These are phyloP conservation scores for Bombycilla garrulus DNA, from an alignment of 2,113 vertebrate species.

Conservation along the genomic window DNA sequence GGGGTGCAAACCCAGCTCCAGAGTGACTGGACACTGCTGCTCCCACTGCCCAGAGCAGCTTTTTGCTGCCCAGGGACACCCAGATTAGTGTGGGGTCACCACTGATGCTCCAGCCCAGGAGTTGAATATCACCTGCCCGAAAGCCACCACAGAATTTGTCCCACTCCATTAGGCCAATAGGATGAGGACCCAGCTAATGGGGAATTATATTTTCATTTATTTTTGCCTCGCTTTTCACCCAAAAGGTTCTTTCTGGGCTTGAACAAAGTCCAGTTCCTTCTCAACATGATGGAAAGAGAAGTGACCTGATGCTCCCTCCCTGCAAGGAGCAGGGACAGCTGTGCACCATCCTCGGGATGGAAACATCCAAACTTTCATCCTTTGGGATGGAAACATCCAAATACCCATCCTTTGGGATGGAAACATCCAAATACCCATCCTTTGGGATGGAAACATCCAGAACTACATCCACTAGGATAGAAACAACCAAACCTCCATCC, in stretches of 20 bases:
- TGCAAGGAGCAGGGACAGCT: neutral
- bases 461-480: rapidly evolving
- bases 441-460: neutral
- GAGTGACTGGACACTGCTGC: neutral
- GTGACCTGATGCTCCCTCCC: neutral
- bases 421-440: rapidly evolving
- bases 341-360: rapidly evolving
- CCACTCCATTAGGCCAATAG: neutral
- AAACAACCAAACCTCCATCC: too few species aligned
- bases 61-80: neutral
- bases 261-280: neutral
- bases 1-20: neutral
- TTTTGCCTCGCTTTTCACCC: neutral
- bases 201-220: neutral
- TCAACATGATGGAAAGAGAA: slow-evolving; percentile 20
- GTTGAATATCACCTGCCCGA: neutral
- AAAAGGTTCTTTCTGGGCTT: neutral
- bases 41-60: neutral
- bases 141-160: neutral
- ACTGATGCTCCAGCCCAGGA: neutral
- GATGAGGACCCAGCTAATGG: neutral
- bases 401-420: rapidly evolving
- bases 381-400: neutral
- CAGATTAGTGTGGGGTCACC: neutral
- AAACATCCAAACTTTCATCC: neutral